Conservation (phyloP, 2,113 vertebrate species). For the Odontophorus gujanensis region DNA sequence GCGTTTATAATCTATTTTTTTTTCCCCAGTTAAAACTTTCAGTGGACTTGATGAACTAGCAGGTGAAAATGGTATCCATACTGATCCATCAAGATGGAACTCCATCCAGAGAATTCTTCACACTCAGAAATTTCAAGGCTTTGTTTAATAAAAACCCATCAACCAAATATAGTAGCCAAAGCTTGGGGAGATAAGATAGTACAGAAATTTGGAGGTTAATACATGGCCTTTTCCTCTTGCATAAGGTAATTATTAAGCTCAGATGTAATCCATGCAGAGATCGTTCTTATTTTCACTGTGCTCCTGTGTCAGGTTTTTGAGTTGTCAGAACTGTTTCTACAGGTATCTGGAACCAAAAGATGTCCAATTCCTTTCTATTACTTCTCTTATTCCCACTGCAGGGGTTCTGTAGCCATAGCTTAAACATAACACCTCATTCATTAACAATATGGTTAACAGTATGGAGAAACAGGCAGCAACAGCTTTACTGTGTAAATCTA, state of each 20-base stretch:
- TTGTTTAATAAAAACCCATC: slow-evolving; percentile 29
- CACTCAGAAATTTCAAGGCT: not conserved
- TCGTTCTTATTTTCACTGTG: not conserved
- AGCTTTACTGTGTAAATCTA: not conserved
- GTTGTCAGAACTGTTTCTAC: not conserved
- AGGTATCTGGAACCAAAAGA: not conserved
- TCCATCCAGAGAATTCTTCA: not conserved
- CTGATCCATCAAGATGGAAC: not conserved
- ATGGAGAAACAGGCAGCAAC: not conserved
- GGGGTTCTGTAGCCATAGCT: not conserved
- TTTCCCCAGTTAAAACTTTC: not conserved
- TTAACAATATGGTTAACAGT: not conserved
- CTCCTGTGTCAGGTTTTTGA: not conserved
- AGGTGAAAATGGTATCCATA: not conserved
- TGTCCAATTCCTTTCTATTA: not conserved
- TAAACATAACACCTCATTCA: not conserved
- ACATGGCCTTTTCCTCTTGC: not conserved
- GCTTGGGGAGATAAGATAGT: not conserved
- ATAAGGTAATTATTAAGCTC: not conserved
- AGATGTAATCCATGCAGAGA: not conserved
- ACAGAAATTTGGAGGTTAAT: slow-evolving; percentile 4
- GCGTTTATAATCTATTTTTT: too few relatives aligned
- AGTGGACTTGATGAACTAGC: not conserved
- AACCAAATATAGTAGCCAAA: not conserved
- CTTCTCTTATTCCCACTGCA: not conserved